phyloP scores from a whole-genome alignment of 1,140 invertebrate species.

The Brachionus calyciflorus region DNA sequence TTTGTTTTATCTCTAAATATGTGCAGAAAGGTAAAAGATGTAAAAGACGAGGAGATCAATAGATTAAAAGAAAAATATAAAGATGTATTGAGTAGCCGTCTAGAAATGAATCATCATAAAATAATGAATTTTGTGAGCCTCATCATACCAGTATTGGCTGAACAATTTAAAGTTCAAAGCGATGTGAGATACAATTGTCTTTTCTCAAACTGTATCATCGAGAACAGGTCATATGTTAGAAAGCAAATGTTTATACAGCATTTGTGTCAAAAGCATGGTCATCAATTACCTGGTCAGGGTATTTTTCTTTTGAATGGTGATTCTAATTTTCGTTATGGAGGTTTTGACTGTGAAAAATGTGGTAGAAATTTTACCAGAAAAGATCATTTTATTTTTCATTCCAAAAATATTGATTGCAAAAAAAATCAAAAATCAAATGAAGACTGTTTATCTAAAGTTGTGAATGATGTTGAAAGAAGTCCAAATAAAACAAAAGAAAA shows the following conservation, averaged over 20 bases:
- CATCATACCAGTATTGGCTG: background rate
- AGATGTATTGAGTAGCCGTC: background rate
- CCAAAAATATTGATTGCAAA: background rate
- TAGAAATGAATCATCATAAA: background rate
- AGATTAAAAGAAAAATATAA: background rate
- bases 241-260: conserved; percentile 14
- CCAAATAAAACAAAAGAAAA: too few species aligned
- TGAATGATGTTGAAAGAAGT: too few species aligned
- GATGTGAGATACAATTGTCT: background rate
- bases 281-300: background rate
- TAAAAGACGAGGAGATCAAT: background rate
- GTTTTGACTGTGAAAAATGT: background rate
- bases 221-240: background rate
- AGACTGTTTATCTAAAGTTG: too few species aligned
- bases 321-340: background rate
- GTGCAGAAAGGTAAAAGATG: background rate
- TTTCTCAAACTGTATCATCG: background rate
- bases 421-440: too few species aligned
- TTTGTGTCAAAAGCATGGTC: background rate
- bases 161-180: background rate
- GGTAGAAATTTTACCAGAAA: background rate
- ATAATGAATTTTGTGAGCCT: background rate
- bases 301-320: background rate
- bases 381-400: background rate
- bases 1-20: too few species aligned